A percentile compares a stretch with the other conserved stretches of the same genome.
These are phyloP conservation scores for Smutsia temminckii DNA, from an alignment of 2,797 vertebrate species.

Conservation along the genomic window DNA sequence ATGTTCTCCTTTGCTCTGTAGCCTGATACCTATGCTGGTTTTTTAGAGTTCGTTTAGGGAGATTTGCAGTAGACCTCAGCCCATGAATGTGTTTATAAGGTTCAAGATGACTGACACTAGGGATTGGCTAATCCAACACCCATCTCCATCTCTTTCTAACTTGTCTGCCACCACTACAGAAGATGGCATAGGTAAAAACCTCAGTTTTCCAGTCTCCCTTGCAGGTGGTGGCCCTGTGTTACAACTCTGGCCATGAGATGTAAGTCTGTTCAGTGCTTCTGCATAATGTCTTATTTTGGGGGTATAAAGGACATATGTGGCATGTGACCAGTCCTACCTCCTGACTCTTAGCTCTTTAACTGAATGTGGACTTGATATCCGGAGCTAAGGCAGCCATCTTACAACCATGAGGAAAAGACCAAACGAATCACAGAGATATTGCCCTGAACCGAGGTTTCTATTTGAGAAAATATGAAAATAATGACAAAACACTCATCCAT, in stretches of 20 bases:
- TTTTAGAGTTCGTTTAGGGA: neutral
- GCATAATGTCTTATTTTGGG: neutral
- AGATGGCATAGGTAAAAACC: neutral
- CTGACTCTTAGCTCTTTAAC: neutral
- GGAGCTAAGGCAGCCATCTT: neutral
- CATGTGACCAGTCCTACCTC: neutral
- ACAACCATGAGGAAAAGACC: neutral
- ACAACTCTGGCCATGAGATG: neutral
- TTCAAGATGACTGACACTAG: neutral
- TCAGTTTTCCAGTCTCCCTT: neutral
- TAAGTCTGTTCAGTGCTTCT: neutral
- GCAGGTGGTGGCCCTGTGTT: neutral
- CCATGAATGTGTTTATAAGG: neutral
- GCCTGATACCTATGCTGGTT: neutral
- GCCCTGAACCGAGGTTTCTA: neutral
- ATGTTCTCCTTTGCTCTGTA: neutral
- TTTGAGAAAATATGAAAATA: constrained; percentile 5
- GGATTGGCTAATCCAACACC: neutral
- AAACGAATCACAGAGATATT: neutral
- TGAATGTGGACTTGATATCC: neutral
- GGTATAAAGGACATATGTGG: neutral
- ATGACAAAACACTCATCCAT: neutral
- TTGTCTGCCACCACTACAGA: neutral
- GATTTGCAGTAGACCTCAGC: neutral
- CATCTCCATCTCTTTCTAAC: neutral